phyloP scores from a whole-genome alignment of 2,888 invertebrate species.

The Pheosia tremula region DNA sequence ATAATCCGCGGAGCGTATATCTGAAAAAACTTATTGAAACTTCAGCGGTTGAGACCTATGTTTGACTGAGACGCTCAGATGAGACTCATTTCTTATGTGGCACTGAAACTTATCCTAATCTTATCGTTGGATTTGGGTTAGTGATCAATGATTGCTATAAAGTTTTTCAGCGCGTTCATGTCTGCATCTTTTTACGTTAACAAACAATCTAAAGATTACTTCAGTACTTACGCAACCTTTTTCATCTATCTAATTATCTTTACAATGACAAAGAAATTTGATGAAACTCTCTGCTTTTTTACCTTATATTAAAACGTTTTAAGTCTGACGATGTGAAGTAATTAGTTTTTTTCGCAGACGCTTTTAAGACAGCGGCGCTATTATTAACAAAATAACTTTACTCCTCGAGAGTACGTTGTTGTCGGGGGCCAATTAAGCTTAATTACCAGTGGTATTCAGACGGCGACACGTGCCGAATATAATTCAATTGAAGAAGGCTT shows the following conservation, averaged over 20 bases:
- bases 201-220: neutral
- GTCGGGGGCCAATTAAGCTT: constrained; percentile 5
- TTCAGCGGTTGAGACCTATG: neutral
- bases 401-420: neutral
- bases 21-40: neutral
- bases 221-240: neutral
- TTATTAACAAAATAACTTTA: constrained; percentile 4
- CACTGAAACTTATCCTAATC: neutral
- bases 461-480: constrained; percentile 1
- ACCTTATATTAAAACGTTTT: neutral
- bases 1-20: neutral
- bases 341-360: neutral
- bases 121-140: neutral
- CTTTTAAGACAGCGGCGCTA: neutral
- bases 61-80: too few relatives aligned
- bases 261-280: neutral
- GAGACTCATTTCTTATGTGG: neutral
- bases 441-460: constrained; percentile 11
- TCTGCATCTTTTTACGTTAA: neutral
- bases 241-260: neutral
- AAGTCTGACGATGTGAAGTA: neutral
- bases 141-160: neutral
- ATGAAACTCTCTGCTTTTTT: neutral
- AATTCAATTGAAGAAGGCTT: constrained; percentile 7
- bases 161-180: neutral